Base-by-base conservation (phyloP, 2,797 vertebrate genomes). In the Pseudochromis fuscus region DNA sequence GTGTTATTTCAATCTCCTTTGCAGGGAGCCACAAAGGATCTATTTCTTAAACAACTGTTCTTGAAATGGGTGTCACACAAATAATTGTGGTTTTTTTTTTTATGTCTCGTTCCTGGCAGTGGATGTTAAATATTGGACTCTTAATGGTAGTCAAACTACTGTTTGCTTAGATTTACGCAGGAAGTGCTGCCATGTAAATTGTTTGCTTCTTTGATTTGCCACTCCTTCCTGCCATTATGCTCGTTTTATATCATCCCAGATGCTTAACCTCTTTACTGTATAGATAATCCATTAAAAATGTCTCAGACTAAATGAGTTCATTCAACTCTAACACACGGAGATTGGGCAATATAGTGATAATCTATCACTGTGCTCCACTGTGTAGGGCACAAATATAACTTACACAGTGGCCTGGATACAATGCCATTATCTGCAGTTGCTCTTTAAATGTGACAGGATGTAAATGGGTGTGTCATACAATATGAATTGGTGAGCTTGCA, bases 221-320 rank as follows among this genome's bases (percentile, higher is more conserved):
- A 70, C 80, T 86, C 70, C 57, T 70, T 53, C 27, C 75, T 82
- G 74, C 73, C 59, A 83, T 83, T 78, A 77, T 56, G 75, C 82
- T 89, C 64, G 67, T 83, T 87, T 87, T 89, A 91, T 89, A 82
- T 90, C 90, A 85, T 79, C 75, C 65, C 86, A 89, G 77, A 91
- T 89, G 79, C 82, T 87, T 84, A 75, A 77, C 72, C 75, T 83
- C 75, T 84, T 86, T 82, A 73, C 82, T 81, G 60, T 37, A 58
- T 61, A 71, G 57, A 85, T 81, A 77, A 85, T 75, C 84, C 55
- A 82, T 73, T 7, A 82, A 68, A 67, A 67, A 44, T n/a, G 61
- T 75, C 55, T 75, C 10, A 27, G 64, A 75, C 73, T 74, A 83
- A 86, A 87, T 82, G 28, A 79, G 81, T 89, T 84, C 70, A 77